phyloP scores from a whole-genome alignment of 2,888 invertebrate species.

The Aleiodes alternator region DNA sequence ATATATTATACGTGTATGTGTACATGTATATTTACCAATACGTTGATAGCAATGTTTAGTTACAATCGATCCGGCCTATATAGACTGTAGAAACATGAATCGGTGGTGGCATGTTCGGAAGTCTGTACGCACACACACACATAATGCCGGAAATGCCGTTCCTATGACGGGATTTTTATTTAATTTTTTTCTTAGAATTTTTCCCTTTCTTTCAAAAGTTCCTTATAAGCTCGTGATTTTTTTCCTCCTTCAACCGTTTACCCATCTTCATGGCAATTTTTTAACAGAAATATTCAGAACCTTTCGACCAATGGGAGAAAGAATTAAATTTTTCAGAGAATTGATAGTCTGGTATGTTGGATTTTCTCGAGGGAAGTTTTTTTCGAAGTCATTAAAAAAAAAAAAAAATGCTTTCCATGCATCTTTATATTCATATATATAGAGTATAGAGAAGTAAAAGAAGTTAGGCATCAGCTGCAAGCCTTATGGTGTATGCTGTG shows the following conservation, averaged over 20 bases:
- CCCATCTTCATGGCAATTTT: too few species aligned
- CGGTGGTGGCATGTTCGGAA: slow-evolving; percentile 2
- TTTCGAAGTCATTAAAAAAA: too few species aligned
- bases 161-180: slow-evolving; percentile 26
- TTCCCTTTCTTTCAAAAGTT: background rate
- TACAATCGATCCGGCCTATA: slow-evolving; percentile 33
- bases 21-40: background rate
- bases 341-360: too few species aligned
- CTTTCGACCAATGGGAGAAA: too few species aligned
- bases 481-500: slow-evolving; percentile 13
- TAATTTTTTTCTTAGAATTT: background rate
- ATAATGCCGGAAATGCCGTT: slow-evolving; percentile 31
- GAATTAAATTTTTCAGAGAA: too few species aligned
- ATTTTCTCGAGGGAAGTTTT: too few species aligned
- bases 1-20: background rate
- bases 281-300: too few species aligned
- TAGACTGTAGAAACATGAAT: slow-evolving; percentile 30
- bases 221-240: too few species aligned
- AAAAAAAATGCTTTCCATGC: background rate
- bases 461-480: slow-evolving; percentile 18
- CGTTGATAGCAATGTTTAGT: slow-evolving; percentile 20
- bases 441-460: background rate
- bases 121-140: slow-evolving; percentile 18
- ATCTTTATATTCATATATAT: background rate
- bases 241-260: too few species aligned